These are phyloP conservation scores for Hyles lineata DNA, from an alignment of 2,888 invertebrate species.

Conservation along the genomic window DNA sequence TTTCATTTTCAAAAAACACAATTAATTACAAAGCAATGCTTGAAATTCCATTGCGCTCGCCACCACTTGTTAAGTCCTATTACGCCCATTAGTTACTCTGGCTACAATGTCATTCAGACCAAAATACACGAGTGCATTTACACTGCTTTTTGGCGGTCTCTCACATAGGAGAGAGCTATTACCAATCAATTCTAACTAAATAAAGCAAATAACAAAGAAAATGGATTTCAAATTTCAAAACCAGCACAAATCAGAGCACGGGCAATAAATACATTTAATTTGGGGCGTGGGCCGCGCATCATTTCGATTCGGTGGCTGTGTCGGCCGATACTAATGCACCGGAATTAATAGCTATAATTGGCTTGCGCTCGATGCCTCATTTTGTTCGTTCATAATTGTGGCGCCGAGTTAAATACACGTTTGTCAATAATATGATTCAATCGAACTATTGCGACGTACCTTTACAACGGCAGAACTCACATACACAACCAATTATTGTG, in stretches of 20 bases:
- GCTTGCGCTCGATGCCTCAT: slow-evolving; percentile 38
- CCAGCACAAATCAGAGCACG: background rate
- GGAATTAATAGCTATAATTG: slow-evolving; percentile 56
- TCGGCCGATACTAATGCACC: slow-evolving; percentile 58
- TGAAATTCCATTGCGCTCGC: too few species aligned
- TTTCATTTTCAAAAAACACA: too few species aligned
- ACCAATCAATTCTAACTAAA: background rate
- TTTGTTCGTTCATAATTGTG: slow-evolving; percentile 13
- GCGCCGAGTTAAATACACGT: slow-evolving; percentile 5
- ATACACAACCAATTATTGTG: background rate
- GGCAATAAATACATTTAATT: slow-evolving; percentile 68
- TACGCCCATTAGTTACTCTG: too few species aligned
- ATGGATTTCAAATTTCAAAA: slow-evolving; percentile 5
- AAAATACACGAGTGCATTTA: too few species aligned
- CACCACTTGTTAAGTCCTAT: too few species aligned
- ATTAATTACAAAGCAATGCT: too few species aligned
- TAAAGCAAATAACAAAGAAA: background rate
- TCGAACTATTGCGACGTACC: background rate
- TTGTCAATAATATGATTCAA: slow-evolving; percentile 18
- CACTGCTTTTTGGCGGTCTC: too few species aligned
- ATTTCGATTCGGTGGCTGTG: slow-evolving; percentile 56
- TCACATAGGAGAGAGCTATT: too few species aligned
- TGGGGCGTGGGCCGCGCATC: slow-evolving; percentile 61
- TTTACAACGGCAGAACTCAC: background rate
- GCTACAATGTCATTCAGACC: too few species aligned